Evolutionary conservation across 2,888 invertebrate species (phyloP).

Genomic region (Onchidella celtica): DNA sequence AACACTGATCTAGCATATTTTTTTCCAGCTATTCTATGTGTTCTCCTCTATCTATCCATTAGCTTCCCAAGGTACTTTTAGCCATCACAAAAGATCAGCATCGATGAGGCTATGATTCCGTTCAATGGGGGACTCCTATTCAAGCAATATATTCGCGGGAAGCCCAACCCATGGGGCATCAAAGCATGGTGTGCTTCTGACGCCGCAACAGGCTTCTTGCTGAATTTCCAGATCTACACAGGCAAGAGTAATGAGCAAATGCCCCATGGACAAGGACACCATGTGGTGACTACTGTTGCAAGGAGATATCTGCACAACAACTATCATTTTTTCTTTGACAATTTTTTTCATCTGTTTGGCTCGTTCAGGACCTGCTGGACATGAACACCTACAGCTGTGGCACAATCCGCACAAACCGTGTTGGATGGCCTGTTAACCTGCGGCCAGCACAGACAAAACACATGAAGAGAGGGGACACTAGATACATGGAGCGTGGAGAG

Average conservation of each 20-base stretch:
- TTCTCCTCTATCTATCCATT: no score
- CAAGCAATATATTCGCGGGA: neutral
- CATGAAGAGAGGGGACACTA: neutral
- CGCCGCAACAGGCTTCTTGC: neutral
- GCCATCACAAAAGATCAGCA: neutral
- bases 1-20: no score
- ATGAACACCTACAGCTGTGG: slow-evolving; percentile 43
- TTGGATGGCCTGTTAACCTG: slow-evolving; percentile 43
- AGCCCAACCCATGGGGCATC: neutral
- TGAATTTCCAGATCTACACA: slow-evolving; percentile 10
- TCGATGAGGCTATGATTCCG: neutral
- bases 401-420: slow-evolving; percentile 37
- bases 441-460: neutral
- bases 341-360: slow-evolving; percentile 23
- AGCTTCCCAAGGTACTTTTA: neutral
- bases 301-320: slow-evolving; percentile 19
- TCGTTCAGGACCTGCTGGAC: slow-evolving; percentile 23
- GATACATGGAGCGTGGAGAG: slow-evolving; percentile 23
- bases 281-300: slow-evolving; percentile 9
- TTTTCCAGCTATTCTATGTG: no score
- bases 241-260: neutral
- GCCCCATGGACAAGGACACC: slow-evolving; percentile 38
- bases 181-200: neutral
- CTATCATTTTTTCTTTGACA: slow-evolving; percentile 29
- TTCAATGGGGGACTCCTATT: neutral